These are phyloP conservation scores for Tetanocera ferruginea DNA, from an alignment of 2,888 invertebrate genomes.

Conservation along the genomic window DNA sequence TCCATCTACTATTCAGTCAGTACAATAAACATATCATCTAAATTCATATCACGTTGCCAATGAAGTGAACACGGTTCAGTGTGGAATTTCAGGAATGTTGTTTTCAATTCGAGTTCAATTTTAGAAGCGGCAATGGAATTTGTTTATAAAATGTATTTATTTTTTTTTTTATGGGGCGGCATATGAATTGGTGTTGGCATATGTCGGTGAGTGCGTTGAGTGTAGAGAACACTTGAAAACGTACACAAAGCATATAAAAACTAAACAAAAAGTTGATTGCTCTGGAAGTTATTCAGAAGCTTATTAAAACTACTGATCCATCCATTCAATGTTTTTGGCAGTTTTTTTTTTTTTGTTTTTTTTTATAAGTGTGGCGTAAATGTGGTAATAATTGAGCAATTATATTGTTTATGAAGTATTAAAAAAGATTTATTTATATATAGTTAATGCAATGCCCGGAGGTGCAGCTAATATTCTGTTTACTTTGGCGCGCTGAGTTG, in stretches of 20 bases:
- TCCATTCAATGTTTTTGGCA: too few species aligned
- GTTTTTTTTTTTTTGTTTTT: too few species aligned
- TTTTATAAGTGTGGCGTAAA: too few species aligned
- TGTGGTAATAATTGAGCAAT: too few species aligned
- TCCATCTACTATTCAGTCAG: background rate
- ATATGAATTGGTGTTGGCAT: background rate
- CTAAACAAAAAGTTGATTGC: background rate
- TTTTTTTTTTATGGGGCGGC: conserved; percentile 13
- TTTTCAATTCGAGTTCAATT: conserved; percentile 22
- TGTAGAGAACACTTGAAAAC: background rate
- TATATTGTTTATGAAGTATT: too few species aligned
- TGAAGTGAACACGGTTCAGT: background rate
- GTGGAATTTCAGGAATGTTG: conserved; percentile 27
- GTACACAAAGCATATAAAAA: background rate
- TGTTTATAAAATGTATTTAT: background rate
- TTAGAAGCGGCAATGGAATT: conserved; percentile 16
- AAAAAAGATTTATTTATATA: too few species aligned
- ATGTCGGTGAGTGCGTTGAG: background rate
- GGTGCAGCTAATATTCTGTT: too few species aligned
- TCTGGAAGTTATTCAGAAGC: background rate
- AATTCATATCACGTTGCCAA: conserved; percentile 5
- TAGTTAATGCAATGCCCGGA: too few species aligned
- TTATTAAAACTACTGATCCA: background rate
- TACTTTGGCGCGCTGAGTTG: too few species aligned
- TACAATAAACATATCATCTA: background rate